Evolutionary conservation across 2,888 invertebrate genomes (phyloP).

Genomic region (Eurois occulta): DNA sequence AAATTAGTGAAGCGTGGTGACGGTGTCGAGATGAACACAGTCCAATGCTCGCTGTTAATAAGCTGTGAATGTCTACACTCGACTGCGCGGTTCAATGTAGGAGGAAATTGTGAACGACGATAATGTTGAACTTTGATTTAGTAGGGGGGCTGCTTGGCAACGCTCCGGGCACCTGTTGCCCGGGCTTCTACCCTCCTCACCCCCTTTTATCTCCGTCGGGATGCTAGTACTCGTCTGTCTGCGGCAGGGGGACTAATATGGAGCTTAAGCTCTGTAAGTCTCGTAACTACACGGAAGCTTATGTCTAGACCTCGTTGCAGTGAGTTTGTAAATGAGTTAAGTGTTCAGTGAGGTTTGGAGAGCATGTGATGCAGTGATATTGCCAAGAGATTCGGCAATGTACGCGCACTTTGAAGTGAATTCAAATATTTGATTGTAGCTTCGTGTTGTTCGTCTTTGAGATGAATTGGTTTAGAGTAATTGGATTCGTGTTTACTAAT

Average conservation of each 20-base stretch:
- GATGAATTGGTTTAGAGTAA: conserved; percentile 37
- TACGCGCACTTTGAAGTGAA: conserved; percentile 19
- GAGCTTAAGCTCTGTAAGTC: conserved; percentile 74
- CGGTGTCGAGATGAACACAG: not conserved
- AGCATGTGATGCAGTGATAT: conserved; percentile 28
- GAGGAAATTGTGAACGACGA: conserved; percentile 47
- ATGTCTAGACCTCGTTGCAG: conserved; percentile 62
- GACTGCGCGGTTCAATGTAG: conserved; percentile 54
- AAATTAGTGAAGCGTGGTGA: conserved; percentile 15
- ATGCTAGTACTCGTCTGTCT: conserved; percentile 65
- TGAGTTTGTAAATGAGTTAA: conserved; percentile 63
- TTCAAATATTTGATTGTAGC: conserved; percentile 41
- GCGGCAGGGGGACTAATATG: conserved; percentile 73
- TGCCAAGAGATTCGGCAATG: conserved; percentile 42
- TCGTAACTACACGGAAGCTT: conserved; percentile 66
- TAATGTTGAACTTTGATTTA: conserved; percentile 66
- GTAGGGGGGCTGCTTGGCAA: conserved; percentile 69
- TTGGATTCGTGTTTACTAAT: conserved; percentile 30
- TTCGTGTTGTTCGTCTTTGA: conserved; percentile 22
- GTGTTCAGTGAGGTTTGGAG: conserved; percentile 34
- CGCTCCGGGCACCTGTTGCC: conserved; percentile 80
- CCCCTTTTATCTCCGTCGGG: conserved; percentile 45
- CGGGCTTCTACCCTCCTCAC: conserved; percentile 53
- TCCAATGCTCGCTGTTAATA: conserved; percentile 54
- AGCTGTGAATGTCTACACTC: conserved; percentile 18